A percentile compares a stretch with the other conserved stretches of the same genome.
Evolutionary conservation across 2,888 invertebrate species (phyloP).

Genomic region (Brenthis ino): DNA sequence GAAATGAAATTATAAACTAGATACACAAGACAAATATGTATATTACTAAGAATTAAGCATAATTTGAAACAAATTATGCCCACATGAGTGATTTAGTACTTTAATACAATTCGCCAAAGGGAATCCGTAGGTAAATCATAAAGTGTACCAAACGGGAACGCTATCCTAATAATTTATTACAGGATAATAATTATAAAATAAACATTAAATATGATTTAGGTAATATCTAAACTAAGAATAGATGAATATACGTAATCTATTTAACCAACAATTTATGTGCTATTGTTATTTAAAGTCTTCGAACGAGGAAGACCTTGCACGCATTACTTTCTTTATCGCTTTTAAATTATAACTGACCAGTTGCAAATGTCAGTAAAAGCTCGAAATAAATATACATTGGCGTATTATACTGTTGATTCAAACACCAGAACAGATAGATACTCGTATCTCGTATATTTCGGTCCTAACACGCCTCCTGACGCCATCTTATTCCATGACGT

Average conservation of each 20-base stretch:
- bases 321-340: conserved; percentile 17
- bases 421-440: conserved; percentile 20
- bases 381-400: conserved; percentile 32
- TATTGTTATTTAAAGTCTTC: background rate
- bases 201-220: conserved; percentile 6
- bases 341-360: conserved; percentile 27
- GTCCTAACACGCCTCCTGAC: conserved; percentile 35
- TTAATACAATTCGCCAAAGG: background rate
- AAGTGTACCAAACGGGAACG: background rate
- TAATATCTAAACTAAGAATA: background rate
- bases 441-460: conserved; percentile 24
- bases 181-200: conserved; percentile 31
- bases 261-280: conserved; percentile 1
- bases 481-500: conserved; percentile 38
- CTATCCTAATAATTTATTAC: conserved; percentile 24
- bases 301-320: background rate
- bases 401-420: conserved; percentile 30
- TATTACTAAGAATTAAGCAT: too few relatives aligned
- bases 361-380: conserved; percentile 31
- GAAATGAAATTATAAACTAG: too few relatives aligned
- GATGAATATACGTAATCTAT: background rate
- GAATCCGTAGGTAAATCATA: background rate
- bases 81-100: too few relatives aligned
- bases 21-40: too few relatives aligned
- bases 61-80: too few relatives aligned